Evolutionary conservation across 2,888 invertebrate species (phyloP), one percentile per base, ranked within the genome.

Genomic region (Leptopilina drosophilae): DNA sequence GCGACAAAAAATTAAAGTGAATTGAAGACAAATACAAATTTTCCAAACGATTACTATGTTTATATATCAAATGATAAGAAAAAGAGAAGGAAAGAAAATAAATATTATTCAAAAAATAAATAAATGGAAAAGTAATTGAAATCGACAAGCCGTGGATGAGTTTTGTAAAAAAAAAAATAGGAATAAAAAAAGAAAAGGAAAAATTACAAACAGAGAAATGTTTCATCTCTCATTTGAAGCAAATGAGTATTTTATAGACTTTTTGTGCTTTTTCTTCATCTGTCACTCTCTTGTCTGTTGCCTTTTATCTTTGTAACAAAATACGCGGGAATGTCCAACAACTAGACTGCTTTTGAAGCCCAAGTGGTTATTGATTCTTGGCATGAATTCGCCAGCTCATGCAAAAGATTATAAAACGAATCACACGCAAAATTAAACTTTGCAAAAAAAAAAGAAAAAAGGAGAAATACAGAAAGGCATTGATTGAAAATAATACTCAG

Each of bases 361-460:
- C 49, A 26, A 69, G 26, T 20, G 5, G 67, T 53, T 69, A 73
- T 73, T 73, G 69, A 73, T 73, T 73, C 56, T 73, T 73, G 26
- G 26, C n/a, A 42, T 73, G 69, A 73, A 73, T 53, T 69, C 33
- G 7, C 33, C 33, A 33, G n/a, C 53, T 56, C 53, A 53, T 40
- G 73, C 14, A n/a, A 73, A 49, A 73, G 14, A 73, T 73, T n/a
- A 40, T 73, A 73, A 56, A 56, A 73, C 33, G 73, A 33, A 6
- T 12, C 15, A 69, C 0, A 49, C 12, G 11, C 64, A 67, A 67
- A 56, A 26, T 53, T 12, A 20, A 20, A 46, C 5, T 67, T 42
- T 42, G 42, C 20, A 20, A 15, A 67, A 46, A n/a, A 56, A 15
- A 67, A 5, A 73, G n/a, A 40, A 73, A 46, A n/a, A 73, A 15